Percentiles rank a stretch among this genome's conserved stretches.
Evolutionary conservation across 2,113 vertebrate species (phyloP).

Genomic region (Theristicus caerulescens): DNA sequence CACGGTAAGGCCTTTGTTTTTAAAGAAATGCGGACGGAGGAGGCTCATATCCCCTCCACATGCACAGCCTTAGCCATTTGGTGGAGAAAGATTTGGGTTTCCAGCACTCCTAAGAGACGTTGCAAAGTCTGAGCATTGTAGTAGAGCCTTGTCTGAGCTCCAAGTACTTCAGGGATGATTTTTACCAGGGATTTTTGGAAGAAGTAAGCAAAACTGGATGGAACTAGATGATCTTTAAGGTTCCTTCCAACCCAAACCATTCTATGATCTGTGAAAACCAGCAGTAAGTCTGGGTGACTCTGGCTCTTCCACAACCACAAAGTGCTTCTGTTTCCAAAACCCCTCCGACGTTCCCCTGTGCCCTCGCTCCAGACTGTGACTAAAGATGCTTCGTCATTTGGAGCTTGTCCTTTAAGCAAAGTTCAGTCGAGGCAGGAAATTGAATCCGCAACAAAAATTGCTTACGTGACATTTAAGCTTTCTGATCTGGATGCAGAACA

Average conservation of each 20-base stretch:
- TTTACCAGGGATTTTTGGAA: background rate
- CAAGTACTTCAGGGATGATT: background rate
- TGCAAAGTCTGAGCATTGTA: background rate
- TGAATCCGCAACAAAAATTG: constrained; percentile 5
- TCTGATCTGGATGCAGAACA: background rate
- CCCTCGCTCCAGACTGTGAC: background rate
- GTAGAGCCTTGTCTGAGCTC: background rate
- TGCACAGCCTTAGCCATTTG: background rate
- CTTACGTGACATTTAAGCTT: background rate
- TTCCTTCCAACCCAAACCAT: background rate
- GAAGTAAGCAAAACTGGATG: background rate
- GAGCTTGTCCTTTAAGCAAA: constrained; percentile 2
- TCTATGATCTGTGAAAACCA: background rate
- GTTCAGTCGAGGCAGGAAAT: constrained; percentile 64
- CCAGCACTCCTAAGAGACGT: background rate
- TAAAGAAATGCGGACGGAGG: background rate
- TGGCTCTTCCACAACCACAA: background rate
- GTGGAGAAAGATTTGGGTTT: background rate
- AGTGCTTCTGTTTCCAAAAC: background rate
- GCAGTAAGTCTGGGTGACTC: background rate
- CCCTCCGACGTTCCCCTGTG: rapidly evolving
- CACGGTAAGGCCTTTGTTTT: background rate
- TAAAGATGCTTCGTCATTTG: constrained; percentile 16
- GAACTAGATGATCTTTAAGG: background rate
- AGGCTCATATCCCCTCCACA: rapidly evolving